A percentile compares a stretch with the other conserved stretches of the same genome.
phyloP scores from a whole-genome alignment of 2,113 vertebrate species.

The Leptocoma aspasia region DNA sequence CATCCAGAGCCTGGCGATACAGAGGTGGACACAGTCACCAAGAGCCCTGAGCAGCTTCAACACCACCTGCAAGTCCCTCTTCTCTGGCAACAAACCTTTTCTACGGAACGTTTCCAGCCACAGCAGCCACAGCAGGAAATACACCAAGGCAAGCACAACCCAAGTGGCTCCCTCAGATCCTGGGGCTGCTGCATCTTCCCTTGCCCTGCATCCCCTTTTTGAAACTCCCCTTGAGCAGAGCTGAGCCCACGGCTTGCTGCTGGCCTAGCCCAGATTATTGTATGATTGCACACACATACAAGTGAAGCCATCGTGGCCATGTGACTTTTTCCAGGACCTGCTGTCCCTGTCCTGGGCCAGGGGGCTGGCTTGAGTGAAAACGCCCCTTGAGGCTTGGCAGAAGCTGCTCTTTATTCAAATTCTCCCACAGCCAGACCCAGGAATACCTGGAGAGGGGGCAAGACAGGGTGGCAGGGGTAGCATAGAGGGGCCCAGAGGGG shows the following conservation, averaged over 20 bases:
- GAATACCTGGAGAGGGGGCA: not conserved
- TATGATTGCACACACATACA: accelerated
- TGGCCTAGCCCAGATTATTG: not conserved
- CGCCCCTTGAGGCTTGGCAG: accelerated
- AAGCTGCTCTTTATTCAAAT: slow-evolving; percentile 4
- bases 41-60: not conserved
- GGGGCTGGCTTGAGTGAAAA: accelerated
- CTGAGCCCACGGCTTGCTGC: not conserved
- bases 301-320: not conserved
- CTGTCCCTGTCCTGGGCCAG: accelerated
- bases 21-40: not conserved
- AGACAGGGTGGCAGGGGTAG: not conserved
- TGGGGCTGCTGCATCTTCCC: not conserved
- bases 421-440: not conserved
- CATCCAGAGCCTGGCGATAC: not conserved
- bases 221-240: not conserved
- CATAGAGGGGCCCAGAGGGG: accelerated
- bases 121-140: not conserved
- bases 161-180: not conserved
- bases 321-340: not conserved
- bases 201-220: not conserved
- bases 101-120: not conserved
- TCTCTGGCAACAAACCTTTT: not conserved
- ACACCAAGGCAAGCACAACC: not conserved
- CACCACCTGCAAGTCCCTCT: not conserved